Evolutionary conservation across 1,140 invertebrate genomes (phyloP), one percentile per base, ranked within the genome.

Genomic region (Dendroctonus ponderosae): DNA sequence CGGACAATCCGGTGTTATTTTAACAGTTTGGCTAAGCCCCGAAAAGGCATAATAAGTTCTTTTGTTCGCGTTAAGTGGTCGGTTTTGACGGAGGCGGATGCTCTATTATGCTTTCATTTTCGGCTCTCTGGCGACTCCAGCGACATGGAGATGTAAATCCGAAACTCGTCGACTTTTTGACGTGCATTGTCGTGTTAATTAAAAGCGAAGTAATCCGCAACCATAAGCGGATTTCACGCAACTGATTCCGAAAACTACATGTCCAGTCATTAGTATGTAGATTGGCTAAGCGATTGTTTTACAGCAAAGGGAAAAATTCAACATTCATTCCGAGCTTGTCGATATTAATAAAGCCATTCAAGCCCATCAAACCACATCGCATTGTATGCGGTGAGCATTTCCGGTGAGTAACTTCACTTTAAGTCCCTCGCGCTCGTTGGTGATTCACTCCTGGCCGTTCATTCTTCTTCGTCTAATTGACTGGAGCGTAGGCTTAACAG

Each of bases 41-140:
- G 57, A 60, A 64, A 69, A 69, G 62, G 46, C 56, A 61, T 64
- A 69, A 69, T 69, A 69, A 64, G 38, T 60, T 64, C 67, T 69
- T 69, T 69, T 69, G 67, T 69, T 48, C 11, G 62, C 56, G 54
- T 26, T 69, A 65, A 69, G 62, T 69, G 67, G 59, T 48, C 53
- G 48, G 26, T 57, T 49, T 50, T 15, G 9, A 9, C n/a, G 12
- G 5, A 11, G 56, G 5, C 66, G 59, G 59, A 56, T 62, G 42
- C 46, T 15, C 38, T 56, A 54, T 62, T 61, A 52, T 67, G 52
- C 61, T 67, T 67, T 54, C 38, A 48, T 61, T 67, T 67, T 67
- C 46, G 58, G 50, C 14, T 57, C 58, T 66, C 11, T 14, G n/a
- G 11, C 56, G n/a, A 52, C 9, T 52, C 39, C n/a, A 12, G 9